Percentiles rank a stretch among this genome's conserved stretches.
Evolutionary conservation across 2,113 vertebrate genomes (phyloP).

Genomic region (Dicaeum eximium): DNA sequence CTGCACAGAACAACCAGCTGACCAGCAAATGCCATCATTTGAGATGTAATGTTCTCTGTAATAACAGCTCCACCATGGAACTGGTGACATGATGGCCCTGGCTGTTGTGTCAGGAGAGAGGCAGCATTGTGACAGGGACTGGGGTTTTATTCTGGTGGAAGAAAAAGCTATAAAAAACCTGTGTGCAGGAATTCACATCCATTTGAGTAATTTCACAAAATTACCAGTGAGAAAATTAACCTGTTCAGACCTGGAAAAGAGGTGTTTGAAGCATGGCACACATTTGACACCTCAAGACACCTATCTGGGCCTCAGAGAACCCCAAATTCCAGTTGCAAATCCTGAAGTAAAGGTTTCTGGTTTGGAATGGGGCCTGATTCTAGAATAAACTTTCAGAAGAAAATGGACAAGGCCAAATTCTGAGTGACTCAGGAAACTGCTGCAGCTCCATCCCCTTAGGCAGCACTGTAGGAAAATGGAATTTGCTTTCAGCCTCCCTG

Average conservation of each 20-base stretch:
- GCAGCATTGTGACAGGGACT: not conserved
- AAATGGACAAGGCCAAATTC: not conserved
- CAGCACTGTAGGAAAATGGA: not conserved
- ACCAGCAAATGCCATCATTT: constrained; percentile 6
- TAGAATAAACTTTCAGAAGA: not conserved
- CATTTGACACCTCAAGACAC: not conserved
- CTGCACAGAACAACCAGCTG: not conserved
- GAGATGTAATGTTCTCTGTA: not conserved
- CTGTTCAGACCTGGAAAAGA: not conserved
- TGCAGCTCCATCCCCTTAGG: not conserved
- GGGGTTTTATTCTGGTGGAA: not conserved
- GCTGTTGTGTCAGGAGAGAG: not conserved
- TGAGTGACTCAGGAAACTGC: not conserved
- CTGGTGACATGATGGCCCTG: constrained; percentile 28
- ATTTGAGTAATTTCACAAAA: constrained; percentile 12
- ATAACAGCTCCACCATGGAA: not conserved
- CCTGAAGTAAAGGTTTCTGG: not conserved
- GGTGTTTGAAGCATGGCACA: not conserved
- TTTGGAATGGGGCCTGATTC: not conserved
- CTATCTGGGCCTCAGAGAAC: not conserved
- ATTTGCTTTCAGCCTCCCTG: not conserved
- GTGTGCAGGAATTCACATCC: not conserved
- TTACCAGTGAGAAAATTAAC: not conserved
- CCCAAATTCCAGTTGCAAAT: not conserved
- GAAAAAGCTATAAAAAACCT: not conserved